phyloP scores from a whole-genome alignment of 2,113 vertebrate species.

The Seriola aureovittata region DNA sequence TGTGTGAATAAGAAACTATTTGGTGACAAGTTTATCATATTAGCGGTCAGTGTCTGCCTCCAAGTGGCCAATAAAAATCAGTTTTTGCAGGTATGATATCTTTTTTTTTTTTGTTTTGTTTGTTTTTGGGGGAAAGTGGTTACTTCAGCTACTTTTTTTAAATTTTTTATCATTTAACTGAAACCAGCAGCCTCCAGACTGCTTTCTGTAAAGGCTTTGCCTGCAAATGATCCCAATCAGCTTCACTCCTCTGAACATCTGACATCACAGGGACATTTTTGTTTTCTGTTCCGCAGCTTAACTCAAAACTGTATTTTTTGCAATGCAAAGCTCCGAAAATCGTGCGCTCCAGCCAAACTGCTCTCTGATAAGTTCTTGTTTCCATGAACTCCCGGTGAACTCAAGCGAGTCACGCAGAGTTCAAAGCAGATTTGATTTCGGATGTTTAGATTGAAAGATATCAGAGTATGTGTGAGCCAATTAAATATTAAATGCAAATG shows the following conservation, averaged over 20 bases:
- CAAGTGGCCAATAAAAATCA: not conserved
- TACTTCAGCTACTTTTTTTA: not conserved
- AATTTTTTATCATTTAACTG: not conserved
- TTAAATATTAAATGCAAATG: constrained; percentile 48
- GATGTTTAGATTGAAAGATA: constrained; percentile 57
- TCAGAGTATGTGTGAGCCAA: constrained; percentile 10
- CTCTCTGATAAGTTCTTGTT: constrained; percentile 36
- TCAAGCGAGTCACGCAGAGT: constrained; percentile 16
- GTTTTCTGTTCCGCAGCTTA: constrained; percentile 13
- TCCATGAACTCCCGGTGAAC: constrained; percentile 51
- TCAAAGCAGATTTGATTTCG: constrained; percentile 47
- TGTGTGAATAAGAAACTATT: not conserved
- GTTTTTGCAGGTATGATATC: not conserved
- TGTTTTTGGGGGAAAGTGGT: too few relatives aligned
- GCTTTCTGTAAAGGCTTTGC: not conserved
- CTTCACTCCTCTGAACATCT: not conserved
- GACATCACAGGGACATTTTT: constrained; percentile 19
- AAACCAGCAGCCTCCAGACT: not conserved
- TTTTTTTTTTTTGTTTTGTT: not conserved
- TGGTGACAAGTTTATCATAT: too few relatives aligned
- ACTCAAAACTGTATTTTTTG: constrained; percentile 31
- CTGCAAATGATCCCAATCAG: not conserved
- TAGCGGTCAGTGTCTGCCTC: not conserved
- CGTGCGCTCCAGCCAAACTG: constrained; percentile 7
- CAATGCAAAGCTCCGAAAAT: constrained; percentile 19